These are phyloP conservation scores for Mastigias papua DNA, from an alignment of 30 jellyfish, hydroid and myxozoan genomes.

Conservation along the genomic window DNA sequence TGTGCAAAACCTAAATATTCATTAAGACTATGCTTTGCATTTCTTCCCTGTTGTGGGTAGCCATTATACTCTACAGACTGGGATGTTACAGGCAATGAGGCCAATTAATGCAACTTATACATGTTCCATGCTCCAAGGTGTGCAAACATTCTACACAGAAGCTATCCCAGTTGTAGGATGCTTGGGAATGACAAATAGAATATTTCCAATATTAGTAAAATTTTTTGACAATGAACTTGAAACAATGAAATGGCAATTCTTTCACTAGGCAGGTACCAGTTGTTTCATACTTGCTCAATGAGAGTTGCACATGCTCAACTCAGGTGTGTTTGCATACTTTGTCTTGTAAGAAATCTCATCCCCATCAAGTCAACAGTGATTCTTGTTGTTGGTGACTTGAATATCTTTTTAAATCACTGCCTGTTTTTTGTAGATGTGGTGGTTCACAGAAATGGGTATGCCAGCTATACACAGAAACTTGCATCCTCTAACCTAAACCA, in stretches of 20 bases:
- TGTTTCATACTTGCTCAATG: neutral
- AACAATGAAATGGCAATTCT: neutral
- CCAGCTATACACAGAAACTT: slow-evolving; percentile 55
- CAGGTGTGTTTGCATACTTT: neutral
- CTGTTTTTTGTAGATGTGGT: slow-evolving; percentile 39
- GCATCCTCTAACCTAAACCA: slow-evolving; percentile 6
- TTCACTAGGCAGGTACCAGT: neutral
- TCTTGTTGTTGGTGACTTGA: neutral
- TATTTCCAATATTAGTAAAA: too few relatives aligned
- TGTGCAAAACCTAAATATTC: too few relatives aligned
- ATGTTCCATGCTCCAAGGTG: too few relatives aligned
- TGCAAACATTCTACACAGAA: too few relatives aligned
- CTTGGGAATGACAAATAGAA: too few relatives aligned
- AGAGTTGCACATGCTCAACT: neutral
- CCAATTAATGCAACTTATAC: too few relatives aligned
- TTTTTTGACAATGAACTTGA: neutral
- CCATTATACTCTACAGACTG: too few relatives aligned
- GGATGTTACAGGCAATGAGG: too few relatives aligned
- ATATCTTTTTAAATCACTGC: too few relatives aligned
- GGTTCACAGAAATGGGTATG: slow-evolving; percentile 50
- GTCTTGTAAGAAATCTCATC: neutral
- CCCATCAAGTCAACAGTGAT: neutral
- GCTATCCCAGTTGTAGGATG: too few relatives aligned
- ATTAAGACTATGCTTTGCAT: too few relatives aligned
- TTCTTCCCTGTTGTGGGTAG: too few relatives aligned